These are phyloP conservation scores for Cyprinella venusta DNA, from an alignment of 2,797 vertebrate species.

Conservation along the genomic window DNA sequence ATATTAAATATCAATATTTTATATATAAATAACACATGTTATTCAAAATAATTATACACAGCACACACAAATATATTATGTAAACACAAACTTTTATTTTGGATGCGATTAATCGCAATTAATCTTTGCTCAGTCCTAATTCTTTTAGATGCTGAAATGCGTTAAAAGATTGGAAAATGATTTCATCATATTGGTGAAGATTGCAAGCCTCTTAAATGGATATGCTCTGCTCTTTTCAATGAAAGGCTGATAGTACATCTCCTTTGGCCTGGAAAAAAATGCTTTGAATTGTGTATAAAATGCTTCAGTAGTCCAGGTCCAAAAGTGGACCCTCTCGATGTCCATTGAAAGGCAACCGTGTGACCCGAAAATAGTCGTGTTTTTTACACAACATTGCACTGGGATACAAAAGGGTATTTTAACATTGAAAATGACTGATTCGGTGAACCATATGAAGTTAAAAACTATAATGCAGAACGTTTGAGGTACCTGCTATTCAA, in stretches of 20 bases:
- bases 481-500: not conserved
- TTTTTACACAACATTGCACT: not conserved
- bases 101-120: no score
- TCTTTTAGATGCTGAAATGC: conserved; percentile 2
- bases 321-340: not conserved
- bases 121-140: no score
- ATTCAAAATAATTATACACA: no score
- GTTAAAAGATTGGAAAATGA: not conserved
- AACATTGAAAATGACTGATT: not conserved
- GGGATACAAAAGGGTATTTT: not conserved
- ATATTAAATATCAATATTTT: no score
- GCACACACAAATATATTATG: no score
- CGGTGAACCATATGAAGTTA: not conserved
- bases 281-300: not conserved
- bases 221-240: not conserved
- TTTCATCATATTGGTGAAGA: not conserved
- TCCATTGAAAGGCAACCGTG: not conserved
- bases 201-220: not conserved
- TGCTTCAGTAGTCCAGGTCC: not conserved
- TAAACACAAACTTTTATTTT: no score
- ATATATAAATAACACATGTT: no score
- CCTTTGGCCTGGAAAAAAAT: not conserved
- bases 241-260: not conserved
- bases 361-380: not conserved
- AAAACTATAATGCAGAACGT: not conserved